Evolutionary conservation across 2,888 invertebrate species (phyloP).

Genomic region (Cyclophora albipunctata): DNA sequence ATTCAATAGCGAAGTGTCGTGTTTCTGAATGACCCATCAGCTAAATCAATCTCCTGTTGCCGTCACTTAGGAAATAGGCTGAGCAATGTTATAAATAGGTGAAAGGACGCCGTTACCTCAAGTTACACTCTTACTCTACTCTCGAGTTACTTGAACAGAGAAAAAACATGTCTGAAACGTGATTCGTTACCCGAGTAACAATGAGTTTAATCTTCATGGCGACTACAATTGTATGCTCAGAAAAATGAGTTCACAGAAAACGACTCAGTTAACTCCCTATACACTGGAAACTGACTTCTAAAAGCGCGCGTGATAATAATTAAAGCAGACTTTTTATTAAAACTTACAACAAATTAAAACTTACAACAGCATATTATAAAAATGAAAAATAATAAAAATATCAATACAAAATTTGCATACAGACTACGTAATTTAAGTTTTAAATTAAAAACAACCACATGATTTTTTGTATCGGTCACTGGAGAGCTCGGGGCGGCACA

Average conservation of each 20-base stretch:
- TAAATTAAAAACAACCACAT: too few relatives aligned
- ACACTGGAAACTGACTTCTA: conserved; percentile 8
- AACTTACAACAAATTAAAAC: too few relatives aligned
- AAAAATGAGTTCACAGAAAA: conserved; percentile 30
- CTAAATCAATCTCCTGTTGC: conserved; percentile 47
- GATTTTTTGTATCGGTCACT: too few relatives aligned
- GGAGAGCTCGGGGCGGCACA: too few relatives aligned
- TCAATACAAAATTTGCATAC: too few relatives aligned
- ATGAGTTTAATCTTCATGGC: conserved; percentile 61
- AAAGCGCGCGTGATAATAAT: too few relatives aligned
- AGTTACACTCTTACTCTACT: conserved; percentile 49
- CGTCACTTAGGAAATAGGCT: conserved; percentile 47
- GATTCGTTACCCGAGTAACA: conserved; percentile 60
- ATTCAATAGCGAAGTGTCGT: conserved; percentile 17
- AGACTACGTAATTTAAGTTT: too few relatives aligned
- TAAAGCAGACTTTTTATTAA: too few relatives aligned
- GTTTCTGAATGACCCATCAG: conserved; percentile 34
- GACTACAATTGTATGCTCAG: conserved; percentile 43
- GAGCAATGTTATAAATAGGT: conserved; percentile 54
- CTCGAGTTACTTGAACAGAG: conserved; percentile 37
- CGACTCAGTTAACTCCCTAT: conserved; percentile 7
- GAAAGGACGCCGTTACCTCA: conserved; percentile 44
- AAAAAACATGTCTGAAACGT: conserved; percentile 57
- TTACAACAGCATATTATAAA: too few relatives aligned
- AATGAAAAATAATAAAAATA: too few relatives aligned